Evolutionary conservation across 2,113 vertebrate genomes (phyloP).

Genomic region (Cromileptes altivelis): DNA sequence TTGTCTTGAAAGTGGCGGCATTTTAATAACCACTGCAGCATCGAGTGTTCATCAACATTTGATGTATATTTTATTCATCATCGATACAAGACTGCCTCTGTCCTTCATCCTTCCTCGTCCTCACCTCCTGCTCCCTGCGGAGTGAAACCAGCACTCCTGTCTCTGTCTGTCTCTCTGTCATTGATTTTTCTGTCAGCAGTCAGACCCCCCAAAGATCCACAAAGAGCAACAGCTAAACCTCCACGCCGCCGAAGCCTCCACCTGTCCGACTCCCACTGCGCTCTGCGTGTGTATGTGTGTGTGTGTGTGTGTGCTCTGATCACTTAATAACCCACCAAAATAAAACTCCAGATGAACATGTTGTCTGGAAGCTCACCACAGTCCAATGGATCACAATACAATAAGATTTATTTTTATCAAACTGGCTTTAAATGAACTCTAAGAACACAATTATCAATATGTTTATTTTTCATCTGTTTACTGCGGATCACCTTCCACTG

Average conservation of each 20-base stretch:
- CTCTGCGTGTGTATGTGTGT: not conserved
- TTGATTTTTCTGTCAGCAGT: slow-evolving; percentile 37
- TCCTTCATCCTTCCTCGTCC: not conserved
- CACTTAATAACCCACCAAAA: not conserved
- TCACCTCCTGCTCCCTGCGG: not conserved
- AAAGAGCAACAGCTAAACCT: slow-evolving; percentile 17
- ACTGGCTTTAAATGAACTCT: too few relatives aligned
- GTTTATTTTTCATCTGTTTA: not conserved
- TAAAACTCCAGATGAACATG: not conserved
- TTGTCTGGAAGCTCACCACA: not conserved
- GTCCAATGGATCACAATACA: too few relatives aligned
- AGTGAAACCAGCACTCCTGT: not conserved
- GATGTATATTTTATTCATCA: too few relatives aligned
- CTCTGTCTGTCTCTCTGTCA: not conserved
- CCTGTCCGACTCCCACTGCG: not conserved
- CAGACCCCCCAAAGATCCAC: slow-evolving; percentile 21
- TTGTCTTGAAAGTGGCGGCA: too few relatives aligned
- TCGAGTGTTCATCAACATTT: too few relatives aligned
- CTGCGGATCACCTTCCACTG: not conserved
- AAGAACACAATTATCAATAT: too few relatives aligned
- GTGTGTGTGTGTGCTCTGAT: not conserved
- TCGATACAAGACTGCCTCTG: too few relatives aligned
- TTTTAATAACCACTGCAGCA: too few relatives aligned
- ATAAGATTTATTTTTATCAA: too few relatives aligned
- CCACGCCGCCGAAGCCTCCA: not conserved